Evolutionary conservation across 2,888 invertebrate species (phyloP), one percentile per base, ranked within the genome.

Genomic region (Spodoptera littoralis): DNA sequence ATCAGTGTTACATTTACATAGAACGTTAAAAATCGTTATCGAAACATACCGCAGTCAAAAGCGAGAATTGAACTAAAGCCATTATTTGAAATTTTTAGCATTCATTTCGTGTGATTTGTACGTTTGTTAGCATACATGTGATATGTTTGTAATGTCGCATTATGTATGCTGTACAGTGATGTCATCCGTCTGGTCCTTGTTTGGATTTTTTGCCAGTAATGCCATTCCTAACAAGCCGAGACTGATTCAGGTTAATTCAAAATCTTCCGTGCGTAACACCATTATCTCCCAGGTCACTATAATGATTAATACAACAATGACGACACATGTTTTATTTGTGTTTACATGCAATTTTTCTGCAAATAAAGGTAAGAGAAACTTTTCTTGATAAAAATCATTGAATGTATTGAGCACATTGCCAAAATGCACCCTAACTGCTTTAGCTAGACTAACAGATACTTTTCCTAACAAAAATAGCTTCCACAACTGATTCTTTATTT

Each of bases 181-280:
- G 64, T 72, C 76, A 72, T 63, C 69, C 59, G 71, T 64, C 56
- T 63, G 59, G 44, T 44, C 11, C 47, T 54, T 60, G 44, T 59
- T 59, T 59, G 49, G 18, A 18, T 52, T 43, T 47, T 74, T 56
- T 1, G 58, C 42, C 22, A 48, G 58, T 62, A 54, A 51, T 36
- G 13, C 13, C 13, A 50, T n/a, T 43, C 9, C 22, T 49, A 41
- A 48, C 13, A 36, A 2, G 13, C 50, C 22, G 45, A 12, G 47
- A 11, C 42, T 30, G 44, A 50, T 47, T 46, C 3, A 9, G 9
- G 27, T 22, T 41, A 36, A 60, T 67, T 22, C 18, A 50, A 5
- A 47, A 60, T 47, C 3, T 67, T 30, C 12, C 13, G 8, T 30
- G 11, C 13, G 8, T 41, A 36, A 30, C 22, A 11, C 11, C 6